These are phyloP conservation scores for Drosophila ercepeae DNA, from an alignment of 1,140 invertebrate genomes.

Conservation along the genomic window DNA sequence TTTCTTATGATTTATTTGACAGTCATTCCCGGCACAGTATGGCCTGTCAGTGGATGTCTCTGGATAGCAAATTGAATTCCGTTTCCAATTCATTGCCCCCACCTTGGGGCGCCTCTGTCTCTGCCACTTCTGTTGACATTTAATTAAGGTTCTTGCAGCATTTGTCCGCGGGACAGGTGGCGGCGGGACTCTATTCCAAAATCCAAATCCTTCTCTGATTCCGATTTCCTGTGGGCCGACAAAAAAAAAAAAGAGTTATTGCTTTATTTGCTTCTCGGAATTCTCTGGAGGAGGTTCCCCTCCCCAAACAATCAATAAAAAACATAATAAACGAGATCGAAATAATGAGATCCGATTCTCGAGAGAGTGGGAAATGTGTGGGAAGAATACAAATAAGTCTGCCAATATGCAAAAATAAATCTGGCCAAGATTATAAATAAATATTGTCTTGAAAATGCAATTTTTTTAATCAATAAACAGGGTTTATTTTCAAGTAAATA, in stretches of 20 bases:
- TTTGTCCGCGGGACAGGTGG: slow-evolving; percentile 66
- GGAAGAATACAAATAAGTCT: neutral
- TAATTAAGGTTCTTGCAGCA: slow-evolving; percentile 66
- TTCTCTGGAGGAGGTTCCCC: neutral
- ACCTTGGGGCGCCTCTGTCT: slow-evolving; percentile 10
- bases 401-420: neutral
- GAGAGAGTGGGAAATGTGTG: neutral
- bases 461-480: too few species aligned
- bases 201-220: neutral
- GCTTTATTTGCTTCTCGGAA: neutral
- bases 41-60: slow-evolving; percentile 7
- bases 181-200: neutral
- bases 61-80: slow-evolving; percentile 1
- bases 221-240: neutral
- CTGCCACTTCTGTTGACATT: slow-evolving; percentile 66
- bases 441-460: too few species aligned
- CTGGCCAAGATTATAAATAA: too few species aligned
- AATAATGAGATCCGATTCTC: neutral
- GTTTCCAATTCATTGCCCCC: slow-evolving; percentile 42
- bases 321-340: neutral
- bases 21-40: slow-evolving; percentile 67
- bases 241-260: neutral
- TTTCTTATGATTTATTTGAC: slow-evolving; percentile 69
- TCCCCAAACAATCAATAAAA: neutral
- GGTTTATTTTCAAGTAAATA: too few species aligned